Conservation (phyloP, 2,888 invertebrate genomes). For the Prenolepis imparis region DNA sequence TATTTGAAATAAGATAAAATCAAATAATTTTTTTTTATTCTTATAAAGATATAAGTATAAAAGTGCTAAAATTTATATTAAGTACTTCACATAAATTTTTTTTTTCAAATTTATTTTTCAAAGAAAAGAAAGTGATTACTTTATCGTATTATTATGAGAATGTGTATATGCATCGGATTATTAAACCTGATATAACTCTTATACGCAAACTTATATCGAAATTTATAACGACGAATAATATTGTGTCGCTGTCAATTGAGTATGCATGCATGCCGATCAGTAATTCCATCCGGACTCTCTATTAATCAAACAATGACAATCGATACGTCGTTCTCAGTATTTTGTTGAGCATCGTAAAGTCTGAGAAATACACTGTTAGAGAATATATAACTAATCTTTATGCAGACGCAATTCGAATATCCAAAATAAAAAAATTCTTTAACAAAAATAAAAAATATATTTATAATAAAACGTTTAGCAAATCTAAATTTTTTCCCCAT, state of each 20-base stretch:
- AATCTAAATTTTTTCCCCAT: neutral
- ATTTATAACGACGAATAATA: constrained; percentile 49
- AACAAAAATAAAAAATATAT: neutral
- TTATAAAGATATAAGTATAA: neutral
- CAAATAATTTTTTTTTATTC: neutral
- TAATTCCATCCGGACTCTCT: constrained; percentile 45
- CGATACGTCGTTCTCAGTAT: constrained; percentile 27
- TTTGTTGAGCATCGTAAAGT: constrained; percentile 22
- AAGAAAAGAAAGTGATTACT: too few relatives aligned
- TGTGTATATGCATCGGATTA: neutral
- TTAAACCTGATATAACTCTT: constrained; percentile 12
- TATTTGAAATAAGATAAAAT: neutral
- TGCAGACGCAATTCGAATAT: constrained; percentile 22
- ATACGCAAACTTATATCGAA: constrained; percentile 23
- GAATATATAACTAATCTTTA: constrained; percentile 28
- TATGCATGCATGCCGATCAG: constrained; percentile 39
- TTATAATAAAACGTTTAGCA: neutral
- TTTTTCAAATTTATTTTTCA: too few relatives aligned
- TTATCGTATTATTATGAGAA: too few relatives aligned
- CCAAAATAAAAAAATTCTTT: neutral
- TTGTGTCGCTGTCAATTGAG: constrained; percentile 41
- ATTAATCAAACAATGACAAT: constrained; percentile 53
- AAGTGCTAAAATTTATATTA: too few relatives aligned
- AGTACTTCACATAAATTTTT: too few relatives aligned
- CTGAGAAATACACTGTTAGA: neutral